Conservation (phyloP, 2,113 vertebrate genomes). For the Albula glossodonta region DNA sequence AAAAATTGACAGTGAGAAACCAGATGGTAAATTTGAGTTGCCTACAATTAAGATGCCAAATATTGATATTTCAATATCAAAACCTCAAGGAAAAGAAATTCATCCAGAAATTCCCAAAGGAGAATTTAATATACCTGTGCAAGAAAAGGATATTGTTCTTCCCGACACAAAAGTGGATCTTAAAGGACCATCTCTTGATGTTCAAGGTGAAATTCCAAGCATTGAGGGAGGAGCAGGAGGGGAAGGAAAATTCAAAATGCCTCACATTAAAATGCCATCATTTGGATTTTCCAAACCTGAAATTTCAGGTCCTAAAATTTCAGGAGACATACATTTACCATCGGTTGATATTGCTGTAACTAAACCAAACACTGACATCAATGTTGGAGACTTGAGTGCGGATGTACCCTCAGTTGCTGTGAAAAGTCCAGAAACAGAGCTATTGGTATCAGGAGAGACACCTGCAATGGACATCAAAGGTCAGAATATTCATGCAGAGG, state of each 20-base stretch:
- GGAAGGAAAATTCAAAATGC: not conserved
- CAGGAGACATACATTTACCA: constrained; percentile 2
- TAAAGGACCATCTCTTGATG: constrained; percentile 6
- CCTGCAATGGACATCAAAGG: constrained; percentile 15
- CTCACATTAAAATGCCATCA: constrained; percentile 20
- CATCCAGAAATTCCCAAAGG: not conserved
- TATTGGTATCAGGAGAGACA: not conserved
- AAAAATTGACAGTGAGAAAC: not conserved
- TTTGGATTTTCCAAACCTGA: constrained; percentile 17
- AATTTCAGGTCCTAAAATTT: not conserved
- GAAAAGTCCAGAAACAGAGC: not conserved
- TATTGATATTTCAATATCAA: constrained; percentile 3
- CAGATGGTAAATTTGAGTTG: not conserved
- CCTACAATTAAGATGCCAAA: constrained; percentile 4
- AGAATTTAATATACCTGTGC: not conserved
- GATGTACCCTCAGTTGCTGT: constrained; percentile 4
- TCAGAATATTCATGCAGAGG: constrained; percentile 41
- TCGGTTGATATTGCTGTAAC: not conserved
- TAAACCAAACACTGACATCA: constrained; percentile 11
- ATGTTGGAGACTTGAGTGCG: not conserved
- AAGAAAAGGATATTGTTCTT: not conserved
- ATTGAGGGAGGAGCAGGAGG: constrained; percentile 1
- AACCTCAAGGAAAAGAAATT: constrained; percentile 10
- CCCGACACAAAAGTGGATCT: not conserved
- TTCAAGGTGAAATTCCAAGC: not conserved